A percentile compares a stretch with the other conserved stretches of the same genome.
Evolutionary conservation across 2,797 vertebrate species (phyloP).

Genomic region (Fundulus diaphanus): DNA sequence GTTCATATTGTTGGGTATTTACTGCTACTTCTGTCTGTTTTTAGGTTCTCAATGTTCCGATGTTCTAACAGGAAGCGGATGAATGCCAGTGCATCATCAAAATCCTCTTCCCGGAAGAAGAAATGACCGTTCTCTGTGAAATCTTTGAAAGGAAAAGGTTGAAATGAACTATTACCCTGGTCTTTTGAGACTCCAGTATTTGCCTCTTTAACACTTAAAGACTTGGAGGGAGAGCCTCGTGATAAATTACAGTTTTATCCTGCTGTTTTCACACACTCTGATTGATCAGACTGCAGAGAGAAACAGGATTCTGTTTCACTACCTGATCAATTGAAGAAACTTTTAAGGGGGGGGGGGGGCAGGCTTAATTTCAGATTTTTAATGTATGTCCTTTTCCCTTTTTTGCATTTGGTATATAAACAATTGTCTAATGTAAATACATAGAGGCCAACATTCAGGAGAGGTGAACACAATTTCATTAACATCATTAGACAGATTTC

Average conservation of each 20-base stretch:
- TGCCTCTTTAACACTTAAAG: constrained; percentile 56
- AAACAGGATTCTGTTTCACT: constrained; percentile 25
- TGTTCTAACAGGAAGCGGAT: constrained; percentile 89
- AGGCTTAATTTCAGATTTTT: constrained; percentile 54
- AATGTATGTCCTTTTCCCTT: constrained; percentile 56
- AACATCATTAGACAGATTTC: constrained; percentile 24
- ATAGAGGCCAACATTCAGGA: constrained; percentile 60
- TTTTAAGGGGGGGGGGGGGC: background rate
- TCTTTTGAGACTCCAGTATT: constrained; percentile 63
- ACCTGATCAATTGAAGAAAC: constrained; percentile 27
- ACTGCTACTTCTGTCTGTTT: constrained; percentile 7
- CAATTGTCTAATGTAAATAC: constrained; percentile 68
- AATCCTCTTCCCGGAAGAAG: constrained; percentile 24
- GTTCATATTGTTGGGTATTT: background rate
- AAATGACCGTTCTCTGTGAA: constrained; percentile 46
- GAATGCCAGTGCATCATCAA: constrained; percentile 70
- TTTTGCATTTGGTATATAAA: constrained; percentile 56
- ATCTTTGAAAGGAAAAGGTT: constrained; percentile 32
- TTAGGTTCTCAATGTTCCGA: constrained; percentile 97
- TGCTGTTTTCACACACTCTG: constrained; percentile 55
- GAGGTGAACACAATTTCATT: constrained; percentile 47
- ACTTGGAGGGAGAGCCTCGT: constrained; percentile 40
- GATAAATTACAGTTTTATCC: constrained; percentile 56
- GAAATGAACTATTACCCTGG: constrained; percentile 48
- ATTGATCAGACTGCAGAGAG: constrained; percentile 31